These are phyloP conservation scores for Danaus plexippus DNA, from an alignment of 1,140 invertebrate genomes.

Conservation along the genomic window DNA sequence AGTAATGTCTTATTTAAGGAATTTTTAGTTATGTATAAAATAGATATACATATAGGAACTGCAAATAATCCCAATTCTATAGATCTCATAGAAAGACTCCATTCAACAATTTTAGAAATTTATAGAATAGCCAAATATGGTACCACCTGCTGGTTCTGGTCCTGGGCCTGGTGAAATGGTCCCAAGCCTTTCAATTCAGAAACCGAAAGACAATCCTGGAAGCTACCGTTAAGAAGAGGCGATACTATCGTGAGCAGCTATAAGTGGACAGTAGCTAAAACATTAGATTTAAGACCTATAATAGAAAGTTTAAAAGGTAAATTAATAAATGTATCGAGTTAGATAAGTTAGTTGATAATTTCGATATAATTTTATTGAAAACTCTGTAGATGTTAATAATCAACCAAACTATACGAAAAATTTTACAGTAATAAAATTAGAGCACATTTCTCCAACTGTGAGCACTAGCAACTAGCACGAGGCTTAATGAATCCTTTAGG, in stretches of 20 bases:
- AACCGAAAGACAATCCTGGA: conserved; percentile 27
- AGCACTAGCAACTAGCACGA: conserved; percentile 8
- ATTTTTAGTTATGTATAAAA: conserved; percentile 36
- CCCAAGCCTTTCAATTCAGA: conserved; percentile 28
- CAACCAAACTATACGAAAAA: conserved; percentile 22
- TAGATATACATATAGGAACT: conserved; percentile 32
- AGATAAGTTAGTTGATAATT: conserved; percentile 14
- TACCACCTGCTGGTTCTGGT: conserved; percentile 13
- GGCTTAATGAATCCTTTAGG: conserved; percentile 22
- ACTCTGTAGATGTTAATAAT: conserved; percentile 12
- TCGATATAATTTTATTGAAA: conserved; percentile 11
- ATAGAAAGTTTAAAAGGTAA: conserved; percentile 16
- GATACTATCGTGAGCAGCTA: conserved; percentile 16
- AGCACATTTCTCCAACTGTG: conserved; percentile 15
- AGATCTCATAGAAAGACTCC: conserved; percentile 28
- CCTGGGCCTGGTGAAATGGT: conserved; percentile 7
- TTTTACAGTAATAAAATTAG: conserved; percentile 18
- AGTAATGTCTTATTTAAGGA: conserved; percentile 31
- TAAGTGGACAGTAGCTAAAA: conserved; percentile 30
- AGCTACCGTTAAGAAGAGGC: conserved; percentile 22
- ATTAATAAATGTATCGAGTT: conserved; percentile 14
- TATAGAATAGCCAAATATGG: too few relatives aligned
- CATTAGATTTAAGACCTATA: conserved; percentile 26
- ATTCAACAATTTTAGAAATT: too few relatives aligned
- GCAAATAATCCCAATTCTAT: conserved; percentile 41